Conservation (phyloP, 1,140 invertebrate species). For the Dinoponera quadriceps region DNA sequence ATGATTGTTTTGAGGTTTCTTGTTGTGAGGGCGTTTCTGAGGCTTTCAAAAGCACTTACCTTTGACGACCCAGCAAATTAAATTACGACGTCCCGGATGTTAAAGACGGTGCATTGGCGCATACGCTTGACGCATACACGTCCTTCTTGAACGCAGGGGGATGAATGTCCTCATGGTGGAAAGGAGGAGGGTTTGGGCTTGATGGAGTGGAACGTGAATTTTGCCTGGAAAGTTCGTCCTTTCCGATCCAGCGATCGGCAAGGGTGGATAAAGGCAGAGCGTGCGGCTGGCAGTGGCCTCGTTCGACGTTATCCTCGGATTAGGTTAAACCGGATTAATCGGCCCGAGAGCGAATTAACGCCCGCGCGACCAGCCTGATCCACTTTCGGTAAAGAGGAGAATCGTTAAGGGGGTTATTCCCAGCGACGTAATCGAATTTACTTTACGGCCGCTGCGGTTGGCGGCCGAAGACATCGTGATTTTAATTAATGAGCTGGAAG, state of each 20-base stretch:
- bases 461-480: neutral
- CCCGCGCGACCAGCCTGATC: conserved; percentile 48
- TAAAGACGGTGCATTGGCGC: conserved; percentile 30
- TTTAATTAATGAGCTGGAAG: conserved; percentile 23
- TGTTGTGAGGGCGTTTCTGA: neutral
- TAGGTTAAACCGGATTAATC: conserved; percentile 65
- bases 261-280: conserved; percentile 57
- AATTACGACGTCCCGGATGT: conserved; percentile 61
- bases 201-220: conserved; percentile 58
- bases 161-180: conserved; percentile 24
- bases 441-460: conserved; percentile 11
- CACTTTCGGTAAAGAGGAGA: conserved; percentile 42
- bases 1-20: neutral
- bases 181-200: conserved; percentile 8
- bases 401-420: conserved; percentile 35
- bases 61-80: conserved; percentile 47
- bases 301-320: conserved; percentile 62
- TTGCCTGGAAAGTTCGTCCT: conserved; percentile 55
- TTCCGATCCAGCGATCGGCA: conserved; percentile 19
- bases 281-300: conserved; percentile 71
- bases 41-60: neutral
- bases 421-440: conserved; percentile 39
- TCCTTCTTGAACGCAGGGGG: neutral
- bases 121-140: neutral
- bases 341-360: conserved; percentile 57